Base-by-base conservation (phyloP, 1,140 invertebrate genomes). In the Leptestheria dahalacensis region DNA sequence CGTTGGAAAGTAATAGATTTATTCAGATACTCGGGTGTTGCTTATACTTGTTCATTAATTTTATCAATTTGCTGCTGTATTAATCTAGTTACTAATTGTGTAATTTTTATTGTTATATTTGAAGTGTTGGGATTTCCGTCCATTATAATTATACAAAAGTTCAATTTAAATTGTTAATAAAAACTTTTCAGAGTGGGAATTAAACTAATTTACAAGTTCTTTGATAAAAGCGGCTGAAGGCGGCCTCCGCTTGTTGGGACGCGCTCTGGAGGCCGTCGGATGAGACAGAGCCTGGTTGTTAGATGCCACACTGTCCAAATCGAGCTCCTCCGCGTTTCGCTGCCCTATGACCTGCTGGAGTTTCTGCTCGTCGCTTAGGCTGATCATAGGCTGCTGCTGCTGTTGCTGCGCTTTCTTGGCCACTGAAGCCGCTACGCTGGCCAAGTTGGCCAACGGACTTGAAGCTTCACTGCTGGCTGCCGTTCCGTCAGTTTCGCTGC, bases 221-320 rank as follows among this genome's bases (percentile, higher is more conserved):
- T 68, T 70, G 11, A 66, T 53, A 59, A 73, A 69, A 57, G 72
- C 72, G 65, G 66, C 74, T 65, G 82, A 80, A 9, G 82, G 82
- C 26, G 77, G 78, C 65, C 82, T 73, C 63, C 81, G 71, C 21
- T 78, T 74, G 1, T 82, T 81, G 64, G 78, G 79, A 69, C 80
- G 80, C 2, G 77, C 78, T 64, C 82, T 69, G 25, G 72, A 76
- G 15, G 80, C 80, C 25, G 82, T 84, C 54, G 81, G 72, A 66
- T 84, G 82, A 2, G 73, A 75, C 23, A 85, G 70, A 63, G 71
- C 71, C 61, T 80, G 78, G 28, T 73, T 72, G 23, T 73, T 70
- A 56, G 78, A 65, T 62, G 80, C 77, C n/a, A 82, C 72, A 41
- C 70, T 72, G 64, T 83, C 80, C 64, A 82, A 74, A 65, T 79